Evolutionary conservation across 2,113 vertebrate species (phyloP), one percentile per base, ranked within the genome.

Genomic region (Hypanus sabinus): DNA sequence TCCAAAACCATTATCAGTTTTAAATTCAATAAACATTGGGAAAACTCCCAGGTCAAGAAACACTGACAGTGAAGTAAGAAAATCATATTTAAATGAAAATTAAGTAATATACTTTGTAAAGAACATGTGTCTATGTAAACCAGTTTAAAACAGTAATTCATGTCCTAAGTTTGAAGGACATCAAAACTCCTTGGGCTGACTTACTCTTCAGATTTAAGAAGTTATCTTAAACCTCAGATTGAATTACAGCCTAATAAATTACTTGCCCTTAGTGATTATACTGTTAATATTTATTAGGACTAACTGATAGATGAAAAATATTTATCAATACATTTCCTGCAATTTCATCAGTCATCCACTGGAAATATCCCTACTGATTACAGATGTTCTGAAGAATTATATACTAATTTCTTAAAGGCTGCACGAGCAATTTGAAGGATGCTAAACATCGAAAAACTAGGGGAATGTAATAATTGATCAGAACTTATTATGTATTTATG

Each of bases 201-300:
- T 73, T 24, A 73, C 65, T 91, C 12, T 33, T 5, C 20, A 10
- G 33, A 70, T 70, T 70, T 68, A 68, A 38, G 62, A 68, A 36
- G 33, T 70, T 38, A 91, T 38, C 65, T 70, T n/a, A 70, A 91
- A n/a, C 18, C 88, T 91, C 62, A 91, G 88, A 91, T 70, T 91
- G 62, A 65, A 91, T 70, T 70, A 70, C 65, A 33, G 62, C 62
- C 62, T 91, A 36, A n/a, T 85, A 91, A 91, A 70, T 70, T 62
- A 91, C 30, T 70, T 68, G 68, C 5, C 30, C 57, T 36, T 91
- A 33, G 9, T 36, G 8, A 38, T 70, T 91, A 91, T 70, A n/a
- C n/a, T 70, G 16, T 24, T 38, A 12, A 38, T 70, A 91, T 91
- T 8, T 88, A 88, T 88, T 20, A 81, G 36, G 36, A 46, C 33